A percentile compares a stretch with the other conserved stretches of the same genome.
Evolutionary conservation across 1,140 invertebrate genomes (phyloP).

Genomic region (Cataglyphis hispanica): DNA sequence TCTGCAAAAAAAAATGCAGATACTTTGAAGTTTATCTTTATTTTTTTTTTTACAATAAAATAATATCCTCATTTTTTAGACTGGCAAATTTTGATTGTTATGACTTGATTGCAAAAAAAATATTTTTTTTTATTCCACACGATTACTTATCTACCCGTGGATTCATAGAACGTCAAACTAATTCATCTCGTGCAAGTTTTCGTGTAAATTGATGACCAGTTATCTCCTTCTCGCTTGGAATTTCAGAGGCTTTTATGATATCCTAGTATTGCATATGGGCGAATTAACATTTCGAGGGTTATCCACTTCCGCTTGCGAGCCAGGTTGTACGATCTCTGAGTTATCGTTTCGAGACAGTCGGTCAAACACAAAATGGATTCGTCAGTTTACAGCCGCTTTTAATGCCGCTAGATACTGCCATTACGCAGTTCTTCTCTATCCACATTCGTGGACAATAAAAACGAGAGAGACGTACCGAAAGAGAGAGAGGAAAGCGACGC

Average conservation of each 20-base stretch:
- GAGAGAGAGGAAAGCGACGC: not conserved
- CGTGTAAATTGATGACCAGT: slow-evolving; percentile 26
- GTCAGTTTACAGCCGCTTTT: slow-evolving; percentile 50
- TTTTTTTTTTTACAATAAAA: too few species aligned
- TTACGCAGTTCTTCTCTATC: slow-evolving; percentile 54
- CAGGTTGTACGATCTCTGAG: slow-evolving; percentile 21
- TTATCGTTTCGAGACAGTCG: slow-evolving; percentile 22
- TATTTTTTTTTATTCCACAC: not conserved
- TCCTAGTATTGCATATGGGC: slow-evolving; percentile 6
- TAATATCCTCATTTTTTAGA: too few species aligned
- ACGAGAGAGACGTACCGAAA: not conserved
- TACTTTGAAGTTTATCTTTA: too few species aligned
- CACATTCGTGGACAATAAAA: slow-evolving; percentile 40
- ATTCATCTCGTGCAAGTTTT: not conserved
- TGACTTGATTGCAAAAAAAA: too few species aligned
- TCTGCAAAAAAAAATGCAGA: too few species aligned
- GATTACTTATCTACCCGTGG: not conserved
- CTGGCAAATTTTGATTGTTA: not conserved
- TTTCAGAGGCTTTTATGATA: slow-evolving; percentile 29
- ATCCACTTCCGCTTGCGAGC: not conserved
- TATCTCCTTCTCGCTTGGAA: not conserved
- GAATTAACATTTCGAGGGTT: slow-evolving; percentile 41
- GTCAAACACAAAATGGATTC: slow-evolving; percentile 34
- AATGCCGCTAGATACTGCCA: slow-evolving; percentile 31
- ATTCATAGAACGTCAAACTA: not conserved